Evolutionary conservation across 1,140 invertebrate genomes (phyloP), one percentile per base, ranked within the genome.

Genomic region (Lutraria rhynchaena): DNA sequence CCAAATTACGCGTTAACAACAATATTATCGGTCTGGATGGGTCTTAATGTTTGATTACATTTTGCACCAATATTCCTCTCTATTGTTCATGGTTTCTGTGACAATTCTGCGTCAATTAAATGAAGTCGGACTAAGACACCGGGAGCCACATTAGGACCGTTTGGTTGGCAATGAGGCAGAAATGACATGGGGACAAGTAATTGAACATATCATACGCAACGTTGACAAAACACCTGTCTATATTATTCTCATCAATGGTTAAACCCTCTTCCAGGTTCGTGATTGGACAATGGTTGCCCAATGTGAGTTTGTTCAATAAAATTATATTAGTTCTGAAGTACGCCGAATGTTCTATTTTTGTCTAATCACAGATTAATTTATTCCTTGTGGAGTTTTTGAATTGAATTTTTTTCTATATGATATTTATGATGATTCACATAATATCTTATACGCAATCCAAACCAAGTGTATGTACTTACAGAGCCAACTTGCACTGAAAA

Each of bases 1-100:
- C 65, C 76, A 57, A 69, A 80, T 80, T 80, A 80, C 51, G 76
- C 51, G 49, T 80, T 80, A 80, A 80, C 63, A 70, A 70, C 63
- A 22, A 33, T 22, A 37, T 80, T 80, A 80, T 69, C 58, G 49
- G 44, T 29, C 41, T n/a, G 29, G 31, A 60, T 69, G 55, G 46
- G 49, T 24, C 51, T 70, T 51, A 55, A 70, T 60, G 76, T 80
- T 80, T 80, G 63, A 80, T 80, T 80, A 80, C 63, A 80, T 80
- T 67, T 70, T 70, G 76, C 61, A 58, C 51, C 65, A 80, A 80
- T 77, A 67, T 67, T 57, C 49, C 60, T n/a, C 3, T 7, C 75
- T 60, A 67, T 77, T 77, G 75, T 77, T 55, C 33, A 41, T 51
- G 19, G 15, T 35, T 17, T 51, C 58, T 53, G 33, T 17, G 44